Base-by-base conservation (phyloP, 2,888 invertebrate genomes). In the Serripes groenlandicus region DNA sequence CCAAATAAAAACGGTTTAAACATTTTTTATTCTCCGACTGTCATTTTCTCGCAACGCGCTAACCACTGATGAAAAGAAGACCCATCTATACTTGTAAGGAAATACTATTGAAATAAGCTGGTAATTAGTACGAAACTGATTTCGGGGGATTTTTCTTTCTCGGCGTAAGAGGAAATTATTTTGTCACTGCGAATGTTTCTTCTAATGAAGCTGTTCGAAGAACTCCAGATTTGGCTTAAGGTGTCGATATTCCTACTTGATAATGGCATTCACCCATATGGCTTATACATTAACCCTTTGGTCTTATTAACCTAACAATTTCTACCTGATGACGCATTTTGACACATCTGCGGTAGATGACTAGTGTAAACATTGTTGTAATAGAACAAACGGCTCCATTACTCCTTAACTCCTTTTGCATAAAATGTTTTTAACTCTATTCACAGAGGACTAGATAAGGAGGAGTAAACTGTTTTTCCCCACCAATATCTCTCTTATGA, bases 161-260 rank as follows among this genome's bases (percentile, higher is more conserved):
- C 68, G n/a, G 23, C 66, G 64, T 75, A 68, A 84, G 83, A 84
- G 83, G 83, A 84, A 84, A 84, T 84, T 75, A 80, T 84, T 84
- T 80, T 78, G 80, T 75, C 78, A 79, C 60, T 62, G 76, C 64
- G 76, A 83, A 79, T 76, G 76, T 79, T 79, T 77, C 75, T 60
- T 71, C 83, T 76, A 79, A 83, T 77, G 79, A 79, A 83, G 71
- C 83, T 64, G 72, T 76, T 78, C 37, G 23, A 66, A 66, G 66
- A 66, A 42, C 42, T 66, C 28, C 18, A 32, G 66, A 42, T 66
- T 37, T 37, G 66, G 66, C 66, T 42, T 66, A 66, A 42, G 37
- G 42, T 66, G 66, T 66, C 66, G 28, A 71, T 75, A 78, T 37
- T 62, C 56, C 56, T 26, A 56, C 23, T 56, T 56, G 56, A 56